A percentile compares a stretch with the other conserved stretches of the same genome.
phyloP scores from a whole-genome alignment of 2,113 vertebrate genomes.

The Bagarius yarrelli region DNA sequence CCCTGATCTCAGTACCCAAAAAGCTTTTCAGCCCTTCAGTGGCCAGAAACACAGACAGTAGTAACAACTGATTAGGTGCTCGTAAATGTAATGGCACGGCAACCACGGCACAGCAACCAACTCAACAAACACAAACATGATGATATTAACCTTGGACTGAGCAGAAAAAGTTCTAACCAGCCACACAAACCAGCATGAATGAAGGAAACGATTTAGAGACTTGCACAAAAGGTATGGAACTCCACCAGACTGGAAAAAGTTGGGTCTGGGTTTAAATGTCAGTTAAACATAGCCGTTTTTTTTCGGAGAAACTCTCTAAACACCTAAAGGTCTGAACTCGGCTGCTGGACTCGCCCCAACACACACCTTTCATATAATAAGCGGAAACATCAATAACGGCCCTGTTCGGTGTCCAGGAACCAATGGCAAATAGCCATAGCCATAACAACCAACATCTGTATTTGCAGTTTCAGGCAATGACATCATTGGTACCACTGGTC shows the following conservation, averaged over 20 bases:
- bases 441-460: constrained; percentile 54
- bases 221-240: constrained; percentile 14
- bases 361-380: constrained; percentile 35
- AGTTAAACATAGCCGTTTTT: background rate
- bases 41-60: constrained; percentile 4
- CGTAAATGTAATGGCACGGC: constrained; percentile 24
- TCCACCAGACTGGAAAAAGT: background rate
- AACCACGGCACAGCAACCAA: constrained; percentile 25
- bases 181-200: constrained; percentile 9
- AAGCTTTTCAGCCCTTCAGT: background rate
- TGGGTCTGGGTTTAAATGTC: background rate
- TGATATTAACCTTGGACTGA: background rate
- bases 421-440: constrained; percentile 36
- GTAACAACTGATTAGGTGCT: constrained; percentile 22
- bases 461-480: constrained; percentile 38
- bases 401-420: background rate
- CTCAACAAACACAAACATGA: constrained; percentile 26
- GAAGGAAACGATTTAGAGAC: background rate
- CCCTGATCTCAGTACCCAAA: background rate
- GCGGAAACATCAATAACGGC: constrained; percentile 22
- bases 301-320: background rate
- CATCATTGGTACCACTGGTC: constrained; percentile 20
- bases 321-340: background rate
- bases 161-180: background rate
- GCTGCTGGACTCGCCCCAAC: background rate